Evolutionary conservation across 2,113 vertebrate species (phyloP), one percentile per base, ranked within the genome.

Genomic region (Salvator merianae): DNA sequence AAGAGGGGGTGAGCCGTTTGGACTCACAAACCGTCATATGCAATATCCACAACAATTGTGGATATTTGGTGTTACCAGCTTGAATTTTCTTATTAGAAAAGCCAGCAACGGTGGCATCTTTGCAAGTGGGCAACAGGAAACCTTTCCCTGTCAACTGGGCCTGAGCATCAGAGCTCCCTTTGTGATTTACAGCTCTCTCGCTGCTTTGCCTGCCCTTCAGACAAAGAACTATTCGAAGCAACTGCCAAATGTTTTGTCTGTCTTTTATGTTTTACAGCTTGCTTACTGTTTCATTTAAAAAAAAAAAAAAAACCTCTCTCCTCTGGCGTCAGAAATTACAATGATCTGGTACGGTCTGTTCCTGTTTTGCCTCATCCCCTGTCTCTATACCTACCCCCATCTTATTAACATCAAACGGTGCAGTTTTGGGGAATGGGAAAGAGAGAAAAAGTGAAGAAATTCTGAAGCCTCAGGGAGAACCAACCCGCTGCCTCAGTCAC

Each of bases 191-290:
- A 53, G 88, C 91, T 85, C 86, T 81, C n/a, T 87, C 4, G 59
- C 32, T 9, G 91, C 82, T 91, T 38, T 55, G 90, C 93, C 94
- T 93, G 90, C 87, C 93, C 93, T 94, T 88, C 94, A 96, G 96
- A 96, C 95, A 94, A 24, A 93, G 43, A 96, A 92, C 87, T 95
- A 94, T 96, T 94, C 91, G 91, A 94, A 93, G 93, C 94, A 70
- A 94, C 94, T 95, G 94, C 95, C 96, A 96, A 94, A 93, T 95
- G 94, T 95, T 96, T 90, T 95, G 96, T 96, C 96, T 96, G 95
- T 75, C 86, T 62, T 12, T 66, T 92, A 89, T 93, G 90, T 93
- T 94, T 92, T 87, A 93, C 92, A 93, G 72, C 94, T 93, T 92
- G 93, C 91, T 93, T 89, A 81, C 93, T 92, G 93, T 93, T 93